Base-by-base conservation (phyloP, 92 coral and sea anemone genomes). In the Zoanthus sociatus region DNA sequence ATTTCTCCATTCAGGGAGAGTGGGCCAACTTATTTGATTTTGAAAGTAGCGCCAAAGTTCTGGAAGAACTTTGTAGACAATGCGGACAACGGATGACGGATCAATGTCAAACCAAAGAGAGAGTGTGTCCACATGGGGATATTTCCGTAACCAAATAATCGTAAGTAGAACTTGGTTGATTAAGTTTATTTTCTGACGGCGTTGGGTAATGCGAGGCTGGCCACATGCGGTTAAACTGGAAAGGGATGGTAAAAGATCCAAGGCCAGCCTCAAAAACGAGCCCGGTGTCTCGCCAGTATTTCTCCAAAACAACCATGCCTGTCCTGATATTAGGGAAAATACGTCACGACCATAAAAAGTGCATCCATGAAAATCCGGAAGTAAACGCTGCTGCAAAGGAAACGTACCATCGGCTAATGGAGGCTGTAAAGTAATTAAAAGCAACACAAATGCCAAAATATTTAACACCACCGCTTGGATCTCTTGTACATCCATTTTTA, bases 1-100 rank as follows among this genome's bases (percentile, higher is more conserved):
- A 83, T 54, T 46, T 14, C 15, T 76, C 91, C 91, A 89, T 83
- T 90, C 89, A 1, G 44, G 73, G 12, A 86, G 73, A 66, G n/a
- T 78, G 13, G 89, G 92, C 89, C 92, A 90, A 12, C 42, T 44
- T 30, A 85, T 69, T 86, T 90, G 89, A 71, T 90, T 90, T 10
- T 85, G 86, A 42, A 79, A 90, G 44, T 86, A 85, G 78, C 84
- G 64, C 87, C 91, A 89, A 33, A 89, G 78, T 46, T 71, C 88
- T 69, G 83, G 87, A 48, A 89, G 55, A 53, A 76, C 69, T 60
- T 82, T 84, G 92, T 89, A 64, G 47, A 89, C 74, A 37, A 84
- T 77, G 9, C 89, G 92, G 10, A 84, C 61, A 26, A 89, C 89
- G 46, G 89, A 84, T 3, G 83, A 73, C 2, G 92, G 86, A 14